These are phyloP conservation scores for Trissonchulus sp. DNA, from an alignment of 2,888 invertebrate genomes.

Conservation along the genomic window DNA sequence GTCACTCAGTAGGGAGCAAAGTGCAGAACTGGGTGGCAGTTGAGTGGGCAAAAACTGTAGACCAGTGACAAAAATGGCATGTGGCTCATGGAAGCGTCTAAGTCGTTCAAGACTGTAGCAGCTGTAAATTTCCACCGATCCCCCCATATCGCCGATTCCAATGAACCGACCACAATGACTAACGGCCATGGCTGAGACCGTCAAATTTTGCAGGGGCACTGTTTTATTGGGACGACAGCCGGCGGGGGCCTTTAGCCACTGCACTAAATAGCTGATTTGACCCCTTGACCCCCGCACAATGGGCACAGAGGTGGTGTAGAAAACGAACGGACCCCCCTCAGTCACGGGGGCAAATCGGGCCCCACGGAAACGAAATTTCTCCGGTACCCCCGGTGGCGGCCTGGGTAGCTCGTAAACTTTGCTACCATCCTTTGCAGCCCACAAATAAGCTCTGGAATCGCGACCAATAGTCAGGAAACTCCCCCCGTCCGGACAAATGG, in stretches of 20 bases:
- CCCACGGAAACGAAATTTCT: constrained; percentile 9
- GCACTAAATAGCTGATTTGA: constrained; percentile 11
- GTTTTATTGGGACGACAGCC: constrained; percentile 7
- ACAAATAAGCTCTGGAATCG: constrained; percentile 74
- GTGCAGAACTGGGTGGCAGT: constrained; percentile 37
- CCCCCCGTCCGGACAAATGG: constrained; percentile 73
- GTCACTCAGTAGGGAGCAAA: constrained; percentile 37
- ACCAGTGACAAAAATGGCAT: constrained; percentile 94
- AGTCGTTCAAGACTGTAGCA: not conserved
- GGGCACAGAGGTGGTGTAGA: constrained; percentile 2
- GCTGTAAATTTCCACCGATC: constrained; percentile 52
- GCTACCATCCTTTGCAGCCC: constrained; percentile 66
- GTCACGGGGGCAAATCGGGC: constrained; percentile 1
- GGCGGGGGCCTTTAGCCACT: not conserved
- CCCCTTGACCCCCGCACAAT: not conserved
- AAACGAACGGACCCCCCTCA: not conserved
- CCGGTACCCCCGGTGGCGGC: constrained; percentile 62
- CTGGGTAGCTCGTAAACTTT: constrained; percentile 68
- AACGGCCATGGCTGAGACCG: constrained; percentile 8
- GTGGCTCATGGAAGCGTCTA: constrained; percentile 60
- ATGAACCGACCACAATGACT: constrained; percentile 1
- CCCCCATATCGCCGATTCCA: constrained; percentile 54
- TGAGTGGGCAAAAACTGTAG: constrained; percentile 74
- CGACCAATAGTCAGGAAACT: constrained; percentile 21
- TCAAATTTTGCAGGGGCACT: not conserved